These are phyloP conservation scores for Lasioglossum vierecki DNA, from an alignment of 2,888 invertebrate genomes.

Conservation along the genomic window DNA sequence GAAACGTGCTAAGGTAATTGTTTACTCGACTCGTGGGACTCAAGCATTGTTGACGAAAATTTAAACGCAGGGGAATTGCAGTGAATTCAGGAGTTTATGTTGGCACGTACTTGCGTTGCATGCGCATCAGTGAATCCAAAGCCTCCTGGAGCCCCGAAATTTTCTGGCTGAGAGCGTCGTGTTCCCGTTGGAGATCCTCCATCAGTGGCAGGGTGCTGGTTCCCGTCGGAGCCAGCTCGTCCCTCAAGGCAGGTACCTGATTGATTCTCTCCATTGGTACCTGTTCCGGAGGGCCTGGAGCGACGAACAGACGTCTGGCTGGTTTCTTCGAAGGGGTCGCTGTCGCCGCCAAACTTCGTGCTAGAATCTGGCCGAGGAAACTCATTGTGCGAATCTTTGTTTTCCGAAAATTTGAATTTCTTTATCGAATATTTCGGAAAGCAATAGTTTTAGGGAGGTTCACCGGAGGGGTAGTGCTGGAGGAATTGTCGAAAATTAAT, in stretches of 20 bases:
- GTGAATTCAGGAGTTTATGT: background rate
- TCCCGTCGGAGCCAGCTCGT: slow-evolving; percentile 92
- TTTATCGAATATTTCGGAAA: background rate
- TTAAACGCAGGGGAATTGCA: background rate
- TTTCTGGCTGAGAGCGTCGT: slow-evolving; percentile 85
- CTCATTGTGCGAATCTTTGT: background rate
- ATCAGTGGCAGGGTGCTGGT: slow-evolving; percentile 90
- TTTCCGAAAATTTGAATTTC: background rate
- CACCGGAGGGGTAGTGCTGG: background rate
- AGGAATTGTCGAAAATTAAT: too few relatives aligned
- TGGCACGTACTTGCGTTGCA: slow-evolving; percentile 88
- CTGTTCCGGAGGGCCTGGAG: slow-evolving; percentile 87
- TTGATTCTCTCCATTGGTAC: slow-evolving; percentile 76
- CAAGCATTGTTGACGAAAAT: background rate
- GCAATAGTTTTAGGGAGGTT: background rate
- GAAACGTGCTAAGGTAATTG: background rate
- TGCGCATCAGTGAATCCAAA: slow-evolving; percentile 91
- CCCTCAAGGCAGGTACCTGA: slow-evolving; percentile 89
- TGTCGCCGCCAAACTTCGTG: slow-evolving; percentile 86
- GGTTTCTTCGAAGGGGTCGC: slow-evolving; percentile 81
- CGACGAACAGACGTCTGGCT: slow-evolving; percentile 87
- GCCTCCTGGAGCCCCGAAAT: slow-evolving; percentile 94
- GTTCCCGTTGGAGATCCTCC: slow-evolving; percentile 93
- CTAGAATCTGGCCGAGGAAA: slow-evolving; percentile 84
- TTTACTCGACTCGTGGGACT: background rate